Base-by-base conservation (phyloP, 1,140 invertebrate genomes). In the Bombus confusus region DNA sequence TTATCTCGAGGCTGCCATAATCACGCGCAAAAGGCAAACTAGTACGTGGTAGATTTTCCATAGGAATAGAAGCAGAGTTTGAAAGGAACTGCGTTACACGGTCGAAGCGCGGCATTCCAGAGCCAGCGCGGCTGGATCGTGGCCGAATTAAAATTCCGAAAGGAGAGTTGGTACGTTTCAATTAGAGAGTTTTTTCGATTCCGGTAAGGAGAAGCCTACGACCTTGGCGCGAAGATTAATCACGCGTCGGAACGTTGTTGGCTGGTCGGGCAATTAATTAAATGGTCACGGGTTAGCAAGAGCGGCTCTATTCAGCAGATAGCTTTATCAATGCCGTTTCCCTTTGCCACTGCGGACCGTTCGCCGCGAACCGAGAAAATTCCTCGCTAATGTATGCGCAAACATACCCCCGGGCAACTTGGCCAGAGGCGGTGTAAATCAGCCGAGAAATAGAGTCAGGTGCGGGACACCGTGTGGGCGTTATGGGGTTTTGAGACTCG, bases 271-370 rank as follows among this genome's bases (percentile, higher is more conserved):
- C 84, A 81, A 85, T 85, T 85, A 85, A 85, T 85, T 85, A 85
- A 85, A 85, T 25, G 84, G 79, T 80, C 84, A 75, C 68, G 71
- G 79, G 71, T 81, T 81, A 81, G 78, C 84, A 74, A 81, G 79
- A 85, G 71, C 69, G 47, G 79, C 37, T 80, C 84, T 85, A 85
- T 85, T 85, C 84, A 85, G 37, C 9, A 75, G 78, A 80, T 74
- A 85, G 78, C 84, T 85, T 85, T 85, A 85, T 85, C 84, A 85
- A 85, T 85, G 84, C 84, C 62, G 43, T 81, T 81, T 71, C 69
- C 59, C 52, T 85, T 85, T 80, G 83, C 83, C 77, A 80, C 77
- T 22, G 73, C 73, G 73, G 3, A 4, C 31, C 34, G 41, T 72
- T 80, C 52, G 43, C 75, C 83, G 77, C 71, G 69, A 72, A 73